Evolutionary conservation across 2,113 vertebrate genomes (phyloP).

Genomic region (Uria aalge): DNA sequence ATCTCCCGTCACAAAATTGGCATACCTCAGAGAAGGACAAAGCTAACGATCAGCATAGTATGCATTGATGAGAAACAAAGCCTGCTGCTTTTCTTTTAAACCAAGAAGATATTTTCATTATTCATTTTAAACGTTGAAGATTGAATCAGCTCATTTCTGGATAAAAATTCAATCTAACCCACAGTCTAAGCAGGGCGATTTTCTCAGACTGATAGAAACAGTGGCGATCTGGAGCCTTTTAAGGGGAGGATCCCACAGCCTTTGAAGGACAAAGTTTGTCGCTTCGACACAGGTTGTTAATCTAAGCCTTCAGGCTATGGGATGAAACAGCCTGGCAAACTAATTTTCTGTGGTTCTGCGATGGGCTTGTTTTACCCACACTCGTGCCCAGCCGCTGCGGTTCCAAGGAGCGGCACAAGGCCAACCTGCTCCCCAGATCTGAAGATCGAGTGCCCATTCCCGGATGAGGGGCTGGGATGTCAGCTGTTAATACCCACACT

Average conservation of each 20-base stretch:
- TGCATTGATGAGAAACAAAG: neutral
- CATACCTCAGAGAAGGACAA: neutral
- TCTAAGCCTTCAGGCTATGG: neutral
- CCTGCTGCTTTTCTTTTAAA: neutral
- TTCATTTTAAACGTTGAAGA: neutral
- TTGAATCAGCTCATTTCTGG: neutral
- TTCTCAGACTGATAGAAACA: constrained; percentile 1
- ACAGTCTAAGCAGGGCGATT: neutral
- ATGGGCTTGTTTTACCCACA: neutral
- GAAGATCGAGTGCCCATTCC: neutral
- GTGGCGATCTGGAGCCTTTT: neutral
- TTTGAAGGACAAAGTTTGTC: neutral
- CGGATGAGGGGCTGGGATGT: neutral
- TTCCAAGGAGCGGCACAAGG: neutral
- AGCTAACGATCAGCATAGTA: neutral
- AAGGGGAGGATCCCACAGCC: neutral
- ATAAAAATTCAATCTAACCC: neutral
- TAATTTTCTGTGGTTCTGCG: neutral
- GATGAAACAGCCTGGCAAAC: neutral
- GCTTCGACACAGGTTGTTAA: neutral
- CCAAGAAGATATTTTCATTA: neutral
- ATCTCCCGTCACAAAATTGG: neutral
- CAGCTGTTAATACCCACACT: neutral
- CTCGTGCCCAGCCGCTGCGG: neutral
- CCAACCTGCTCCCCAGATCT: neutral